Conservation (phyloP, 2,888 invertebrate species). For the Nomada fabriciana region DNA sequence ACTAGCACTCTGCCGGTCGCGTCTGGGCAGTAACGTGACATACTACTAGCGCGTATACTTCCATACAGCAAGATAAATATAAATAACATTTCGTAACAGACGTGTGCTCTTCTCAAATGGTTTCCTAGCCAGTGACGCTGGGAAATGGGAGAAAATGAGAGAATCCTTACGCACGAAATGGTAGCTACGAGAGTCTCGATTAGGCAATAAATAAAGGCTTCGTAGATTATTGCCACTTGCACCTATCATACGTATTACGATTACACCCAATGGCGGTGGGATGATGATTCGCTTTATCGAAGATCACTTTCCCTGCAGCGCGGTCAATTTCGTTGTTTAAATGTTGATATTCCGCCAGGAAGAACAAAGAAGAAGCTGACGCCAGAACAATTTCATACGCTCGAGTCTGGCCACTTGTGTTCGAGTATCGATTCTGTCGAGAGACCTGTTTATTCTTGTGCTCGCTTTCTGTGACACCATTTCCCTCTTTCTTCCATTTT, state of each 20-base stretch:
- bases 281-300: conserved; percentile 3
- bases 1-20: neutral
- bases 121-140: no score
- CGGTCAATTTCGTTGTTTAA: conserved; percentile 17
- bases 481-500: neutral
- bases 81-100: no score
- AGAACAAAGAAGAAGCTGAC: conserved; percentile 1
- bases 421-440: conserved; percentile 36
- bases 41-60: conserved; percentile 21
- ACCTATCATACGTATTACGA: neutral
- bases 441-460: conserved; percentile 19
- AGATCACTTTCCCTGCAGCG: neutral
- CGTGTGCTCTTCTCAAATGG: no score
- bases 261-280: neutral
- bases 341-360: conserved; percentile 3
- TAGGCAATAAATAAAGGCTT: conserved; percentile 27
- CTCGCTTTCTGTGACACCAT: neutral
- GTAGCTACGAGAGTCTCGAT: neutral
- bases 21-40: conserved; percentile 12
- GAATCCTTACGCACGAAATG: neutral
- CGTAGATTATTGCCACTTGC: conserved; percentile 23
- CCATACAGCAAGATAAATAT: no score
- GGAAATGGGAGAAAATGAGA: neutral
- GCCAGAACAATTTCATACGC: conserved; percentile 25
- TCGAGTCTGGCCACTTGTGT: conserved; percentile 22